Conservation (phyloP, 2,797 vertebrate genomes). For the Halcyon chelicuti region DNA sequence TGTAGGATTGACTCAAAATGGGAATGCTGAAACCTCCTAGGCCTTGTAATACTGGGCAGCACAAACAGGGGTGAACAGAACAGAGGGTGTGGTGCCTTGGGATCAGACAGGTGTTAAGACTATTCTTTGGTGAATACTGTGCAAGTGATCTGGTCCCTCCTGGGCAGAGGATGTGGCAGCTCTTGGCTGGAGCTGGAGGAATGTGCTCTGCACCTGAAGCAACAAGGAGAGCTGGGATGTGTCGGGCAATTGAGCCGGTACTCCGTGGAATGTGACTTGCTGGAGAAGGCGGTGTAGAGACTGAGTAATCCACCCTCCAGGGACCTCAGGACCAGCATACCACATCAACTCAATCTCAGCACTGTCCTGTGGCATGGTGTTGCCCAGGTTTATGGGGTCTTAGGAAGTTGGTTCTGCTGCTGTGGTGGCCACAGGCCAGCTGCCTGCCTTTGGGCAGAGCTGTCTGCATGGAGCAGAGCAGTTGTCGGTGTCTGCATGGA, state of each 20-base stretch:
- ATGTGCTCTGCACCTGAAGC: neutral
- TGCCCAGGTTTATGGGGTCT: neutral
- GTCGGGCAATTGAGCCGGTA: neutral
- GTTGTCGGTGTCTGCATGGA: neutral
- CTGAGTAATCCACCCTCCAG: neutral
- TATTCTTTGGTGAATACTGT: too few relatives aligned
- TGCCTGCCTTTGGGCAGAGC: neutral
- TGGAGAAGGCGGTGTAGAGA: neutral
- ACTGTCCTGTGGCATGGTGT: accelerated
- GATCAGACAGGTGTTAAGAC: neutral
- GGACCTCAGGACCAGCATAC: neutral
- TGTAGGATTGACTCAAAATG: neutral
- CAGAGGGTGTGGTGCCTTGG: accelerated
- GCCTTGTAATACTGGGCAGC: too few relatives aligned
- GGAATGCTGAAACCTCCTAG: accelerated
- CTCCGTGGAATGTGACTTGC: accelerated
- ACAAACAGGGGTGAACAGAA: neutral
- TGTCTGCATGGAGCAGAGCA: neutral
- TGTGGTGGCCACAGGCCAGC: neutral
- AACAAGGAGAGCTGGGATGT: neutral
- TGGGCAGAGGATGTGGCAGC: neutral
- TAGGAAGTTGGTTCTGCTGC: neutral
- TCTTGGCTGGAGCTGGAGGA: neutral
- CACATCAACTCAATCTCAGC: neutral
- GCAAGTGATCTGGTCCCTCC: neutral